Conservation (phyloP, 2,888 invertebrate species). For the Caenorhabditis virilis region DNA sequence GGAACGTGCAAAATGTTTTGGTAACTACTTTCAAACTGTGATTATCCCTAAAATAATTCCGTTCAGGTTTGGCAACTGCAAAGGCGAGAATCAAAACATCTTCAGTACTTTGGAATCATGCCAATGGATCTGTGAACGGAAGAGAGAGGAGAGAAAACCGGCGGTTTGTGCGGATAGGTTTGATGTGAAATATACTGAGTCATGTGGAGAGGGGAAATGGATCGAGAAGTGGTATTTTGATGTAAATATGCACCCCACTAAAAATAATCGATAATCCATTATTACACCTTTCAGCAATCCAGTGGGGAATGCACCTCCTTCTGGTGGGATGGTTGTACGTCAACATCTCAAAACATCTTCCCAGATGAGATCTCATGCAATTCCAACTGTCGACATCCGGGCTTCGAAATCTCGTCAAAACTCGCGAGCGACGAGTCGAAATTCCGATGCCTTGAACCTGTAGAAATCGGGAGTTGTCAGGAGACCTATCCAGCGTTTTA, state of each 20-base stretch:
- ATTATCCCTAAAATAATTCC: background rate
- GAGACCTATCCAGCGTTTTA: slow-evolving; percentile 56
- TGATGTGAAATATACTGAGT: slow-evolving; percentile 55
- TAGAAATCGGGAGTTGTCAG: slow-evolving; percentile 53
- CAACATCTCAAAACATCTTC: slow-evolving; percentile 62
- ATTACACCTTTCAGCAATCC: slow-evolving; percentile 48
- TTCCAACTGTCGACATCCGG: slow-evolving; percentile 45
- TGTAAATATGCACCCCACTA: slow-evolving; percentile 13
- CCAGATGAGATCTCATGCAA: slow-evolving; percentile 46
- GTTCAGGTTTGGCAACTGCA: slow-evolving; percentile 60
- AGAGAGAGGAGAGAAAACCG: slow-evolving; percentile 50
- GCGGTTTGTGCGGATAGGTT: slow-evolving; percentile 60
- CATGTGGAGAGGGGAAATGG: slow-evolving; percentile 62
- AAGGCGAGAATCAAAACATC: slow-evolving; percentile 60
- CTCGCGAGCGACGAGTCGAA: slow-evolving; percentile 38
- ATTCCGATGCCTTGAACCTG: slow-evolving; percentile 56
- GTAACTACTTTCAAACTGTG: slow-evolving; percentile 39
- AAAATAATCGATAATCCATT: background rate
- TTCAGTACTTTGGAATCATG: slow-evolving; percentile 59
- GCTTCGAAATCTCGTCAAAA: slow-evolving; percentile 41
- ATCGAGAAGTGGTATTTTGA: slow-evolving; percentile 55
- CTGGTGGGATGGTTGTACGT: slow-evolving; percentile 64
- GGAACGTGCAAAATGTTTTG: slow-evolving; percentile 64
- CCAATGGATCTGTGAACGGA: slow-evolving; percentile 65
- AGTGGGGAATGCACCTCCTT: slow-evolving; percentile 55